Evolutionary conservation across 2,113 vertebrate genomes (phyloP).

Genomic region (Turnix velox): DNA sequence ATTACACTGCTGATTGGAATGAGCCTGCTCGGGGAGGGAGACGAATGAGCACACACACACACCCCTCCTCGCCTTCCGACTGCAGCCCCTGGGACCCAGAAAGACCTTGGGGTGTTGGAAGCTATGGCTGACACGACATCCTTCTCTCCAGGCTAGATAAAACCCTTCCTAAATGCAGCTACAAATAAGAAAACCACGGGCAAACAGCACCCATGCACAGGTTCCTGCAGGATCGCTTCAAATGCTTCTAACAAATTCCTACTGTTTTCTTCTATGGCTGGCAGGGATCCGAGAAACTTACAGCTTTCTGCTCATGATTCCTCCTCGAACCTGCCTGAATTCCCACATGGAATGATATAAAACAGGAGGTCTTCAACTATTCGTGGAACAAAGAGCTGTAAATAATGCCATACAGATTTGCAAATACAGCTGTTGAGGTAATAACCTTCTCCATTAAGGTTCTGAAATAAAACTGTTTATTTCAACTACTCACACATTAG

Average conservation of each 20-base stretch:
- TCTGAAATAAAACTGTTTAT: constrained; percentile 8
- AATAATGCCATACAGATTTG: not conserved
- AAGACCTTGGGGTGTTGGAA: not conserved
- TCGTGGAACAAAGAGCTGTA: not conserved
- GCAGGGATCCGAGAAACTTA: not conserved
- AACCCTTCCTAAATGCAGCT: not conserved
- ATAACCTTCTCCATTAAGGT: not conserved
- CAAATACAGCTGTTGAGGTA: constrained; percentile 12
- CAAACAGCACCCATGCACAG: not conserved
- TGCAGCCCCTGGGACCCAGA: constrained; percentile 11
- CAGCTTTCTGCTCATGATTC: not conserved
- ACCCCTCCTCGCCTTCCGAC: constrained; percentile 1
- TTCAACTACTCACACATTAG: not conserved
- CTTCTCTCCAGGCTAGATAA: not conserved
- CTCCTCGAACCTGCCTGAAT: constrained; percentile 6
- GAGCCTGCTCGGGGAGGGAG: constrained; percentile 55
- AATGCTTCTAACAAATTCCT: constrained; percentile 28
- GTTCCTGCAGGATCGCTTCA: constrained; percentile 14
- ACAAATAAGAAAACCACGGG: not conserved
- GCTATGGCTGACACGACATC: not conserved
- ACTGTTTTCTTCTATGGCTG: constrained; percentile 12
- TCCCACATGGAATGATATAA: constrained; percentile 28
- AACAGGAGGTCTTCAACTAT: constrained; percentile 22
- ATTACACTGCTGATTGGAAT: constrained; percentile 77
- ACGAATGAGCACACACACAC: not conserved